These are phyloP conservation scores for Pollenia labialis DNA, from an alignment of 2,888 invertebrate species.

Conservation along the genomic window DNA sequence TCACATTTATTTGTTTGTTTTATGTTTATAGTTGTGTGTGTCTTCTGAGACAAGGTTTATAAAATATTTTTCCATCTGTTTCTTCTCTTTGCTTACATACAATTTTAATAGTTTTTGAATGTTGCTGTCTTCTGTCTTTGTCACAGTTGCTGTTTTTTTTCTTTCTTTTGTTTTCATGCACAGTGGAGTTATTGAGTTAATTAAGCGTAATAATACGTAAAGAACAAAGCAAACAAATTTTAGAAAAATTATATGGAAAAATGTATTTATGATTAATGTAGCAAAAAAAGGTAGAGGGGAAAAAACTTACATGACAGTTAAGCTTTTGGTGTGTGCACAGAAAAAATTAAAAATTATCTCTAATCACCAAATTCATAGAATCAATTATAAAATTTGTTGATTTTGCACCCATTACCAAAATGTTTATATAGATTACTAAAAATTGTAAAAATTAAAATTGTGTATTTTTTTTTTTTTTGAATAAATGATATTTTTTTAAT, in stretches of 20 bases:
- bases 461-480: too few species aligned
- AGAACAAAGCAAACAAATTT: neutral
- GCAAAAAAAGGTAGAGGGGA: too few species aligned
- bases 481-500: too few species aligned
- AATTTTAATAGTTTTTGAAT: neutral
- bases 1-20: neutral
- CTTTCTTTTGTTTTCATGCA: neutral
- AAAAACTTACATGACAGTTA: too few species aligned
- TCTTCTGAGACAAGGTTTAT: neutral
- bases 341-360: too few species aligned
- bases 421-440: too few species aligned
- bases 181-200: constrained; percentile 29
- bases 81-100: neutral
- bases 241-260: neutral
- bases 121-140: neutral
- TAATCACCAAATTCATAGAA: too few species aligned
- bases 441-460: too few species aligned
- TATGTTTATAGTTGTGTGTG: neutral
- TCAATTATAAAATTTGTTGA: too few species aligned
- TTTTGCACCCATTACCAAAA: too few species aligned
- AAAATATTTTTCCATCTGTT: constrained; percentile 31
- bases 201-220: constrained; percentile 33
- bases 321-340: too few species aligned
- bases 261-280: too few species aligned
- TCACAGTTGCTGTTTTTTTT: neutral